Base-by-base conservation (phyloP, 2,888 invertebrate genomes). In the Megaustenia siamemsis region DNA sequence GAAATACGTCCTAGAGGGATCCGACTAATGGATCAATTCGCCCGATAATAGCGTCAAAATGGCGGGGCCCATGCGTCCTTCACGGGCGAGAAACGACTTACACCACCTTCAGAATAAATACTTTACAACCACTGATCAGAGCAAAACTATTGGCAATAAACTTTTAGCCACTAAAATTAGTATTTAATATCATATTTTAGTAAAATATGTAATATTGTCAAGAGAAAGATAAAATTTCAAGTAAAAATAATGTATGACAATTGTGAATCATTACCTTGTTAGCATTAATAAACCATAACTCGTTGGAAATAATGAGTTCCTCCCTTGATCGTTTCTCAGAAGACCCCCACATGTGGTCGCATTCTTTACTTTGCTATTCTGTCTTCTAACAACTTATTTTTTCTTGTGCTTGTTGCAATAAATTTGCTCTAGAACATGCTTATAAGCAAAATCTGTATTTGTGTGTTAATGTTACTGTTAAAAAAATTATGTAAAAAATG, bases 1-100 rank as follows among this genome's bases (percentile, higher is more conserved):
- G 73, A 90, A 93, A 92, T 92, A 88, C 87, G 86, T 88, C 87
- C 90, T 90, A 93, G 91, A 92, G 92, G 93, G 93, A 89, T 91
- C 84, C 76, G 75, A 78, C 86, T 88, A 88, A 92, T 92, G 90
- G 90, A 85, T 79, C 71, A 73, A 68, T 79, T 77, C 35, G 32
- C 76, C 69, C 60, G 84, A 73, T 71, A 63, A 84, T 79, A 79
- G 79, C 84, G 84, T 84, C 84, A 84, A 84, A 84, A 84, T 84
- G 84, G 84, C 84, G 84, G 84, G 68, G 43, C 71, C 79, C 84
- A 79, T 84, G 83, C 83, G 83, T 77, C 83, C 83, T 77, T 76
- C 77, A 68, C 24, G 49, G 32, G 38, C 43, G 15, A n/a, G n/a
- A 40, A 77, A 63, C 38, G 77, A 56, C 56, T 18, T 38, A 28